Evolutionary conservation across 2,113 vertebrate species (phyloP).

Genomic region (Aplodontia rufa): DNA sequence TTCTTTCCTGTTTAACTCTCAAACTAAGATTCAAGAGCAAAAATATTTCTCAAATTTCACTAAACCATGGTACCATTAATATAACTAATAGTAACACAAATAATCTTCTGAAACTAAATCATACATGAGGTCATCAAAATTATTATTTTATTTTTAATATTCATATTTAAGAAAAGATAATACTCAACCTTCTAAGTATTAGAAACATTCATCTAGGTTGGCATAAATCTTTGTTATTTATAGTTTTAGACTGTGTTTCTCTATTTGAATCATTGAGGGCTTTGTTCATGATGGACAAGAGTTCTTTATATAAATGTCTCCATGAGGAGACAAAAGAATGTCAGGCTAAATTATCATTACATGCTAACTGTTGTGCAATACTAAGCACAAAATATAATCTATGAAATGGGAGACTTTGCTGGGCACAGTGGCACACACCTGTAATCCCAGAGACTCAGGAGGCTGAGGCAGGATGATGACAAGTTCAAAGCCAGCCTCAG

Average conservation of each 20-base stretch:
- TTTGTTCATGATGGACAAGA: not conserved
- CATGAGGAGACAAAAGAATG: not conserved
- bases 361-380: not conserved
- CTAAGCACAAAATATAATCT: not conserved
- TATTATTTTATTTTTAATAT: constrained; percentile 25
- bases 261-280: not conserved
- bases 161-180: not conserved
- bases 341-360: not conserved
- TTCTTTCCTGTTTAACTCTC: not conserved
- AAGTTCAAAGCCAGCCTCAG: too few relatives aligned
- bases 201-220: not conserved
- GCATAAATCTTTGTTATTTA: not conserved
- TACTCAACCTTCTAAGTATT: not conserved
- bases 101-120: not conserved
- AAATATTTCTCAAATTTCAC: not conserved
- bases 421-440: too few relatives aligned
- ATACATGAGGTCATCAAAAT: not conserved
- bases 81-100: constrained; percentile 24
- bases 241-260: not conserved
- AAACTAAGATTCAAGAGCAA: not conserved
- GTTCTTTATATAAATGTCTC: not conserved
- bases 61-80: not conserved
- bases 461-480: too few relatives aligned
- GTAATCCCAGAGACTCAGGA: too few relatives aligned
- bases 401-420: not conserved